Evolutionary conservation across 1,140 invertebrate genomes (phyloP).

Genomic region (Ceratina japonica): DNA sequence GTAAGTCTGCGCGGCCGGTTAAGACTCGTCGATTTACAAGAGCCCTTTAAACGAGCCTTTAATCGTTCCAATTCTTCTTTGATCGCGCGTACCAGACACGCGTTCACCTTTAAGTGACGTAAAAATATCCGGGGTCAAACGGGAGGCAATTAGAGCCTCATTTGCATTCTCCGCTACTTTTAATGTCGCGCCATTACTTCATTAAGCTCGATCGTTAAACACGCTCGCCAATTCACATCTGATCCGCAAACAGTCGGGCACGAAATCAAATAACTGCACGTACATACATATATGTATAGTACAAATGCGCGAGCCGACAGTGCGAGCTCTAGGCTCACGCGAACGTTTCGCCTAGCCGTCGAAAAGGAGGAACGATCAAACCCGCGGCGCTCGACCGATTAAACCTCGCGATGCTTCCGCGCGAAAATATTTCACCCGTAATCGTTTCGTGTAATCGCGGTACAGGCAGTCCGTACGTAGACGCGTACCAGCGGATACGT

Average conservation of each 20-base stretch:
- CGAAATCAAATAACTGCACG: background rate
- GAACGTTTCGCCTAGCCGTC: background rate
- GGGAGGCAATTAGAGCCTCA: too few species aligned
- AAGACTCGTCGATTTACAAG: conserved; percentile 11
- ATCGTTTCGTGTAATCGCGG: background rate
- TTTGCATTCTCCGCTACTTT: too few species aligned
- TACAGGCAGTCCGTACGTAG: background rate
- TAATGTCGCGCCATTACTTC: too few species aligned
- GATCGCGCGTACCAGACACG: background rate
- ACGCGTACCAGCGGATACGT: background rate
- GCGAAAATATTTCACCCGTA: conserved; percentile 12
- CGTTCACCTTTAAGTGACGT: too few species aligned
- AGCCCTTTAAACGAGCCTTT: too few species aligned
- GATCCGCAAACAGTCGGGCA: background rate
- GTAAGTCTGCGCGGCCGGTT: background rate
- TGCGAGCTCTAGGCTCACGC: background rate
- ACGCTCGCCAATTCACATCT: background rate
- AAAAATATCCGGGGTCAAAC: too few species aligned
- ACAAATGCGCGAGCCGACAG: background rate
- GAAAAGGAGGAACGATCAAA: background rate
- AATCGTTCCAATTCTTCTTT: conserved; percentile 1
- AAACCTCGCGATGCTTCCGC: background rate
- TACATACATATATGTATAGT: too few species aligned
- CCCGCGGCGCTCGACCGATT: background rate
- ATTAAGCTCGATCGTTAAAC: background rate